phyloP scores from a whole-genome alignment of 1,140 invertebrate genomes.

The Ladona fulva region DNA sequence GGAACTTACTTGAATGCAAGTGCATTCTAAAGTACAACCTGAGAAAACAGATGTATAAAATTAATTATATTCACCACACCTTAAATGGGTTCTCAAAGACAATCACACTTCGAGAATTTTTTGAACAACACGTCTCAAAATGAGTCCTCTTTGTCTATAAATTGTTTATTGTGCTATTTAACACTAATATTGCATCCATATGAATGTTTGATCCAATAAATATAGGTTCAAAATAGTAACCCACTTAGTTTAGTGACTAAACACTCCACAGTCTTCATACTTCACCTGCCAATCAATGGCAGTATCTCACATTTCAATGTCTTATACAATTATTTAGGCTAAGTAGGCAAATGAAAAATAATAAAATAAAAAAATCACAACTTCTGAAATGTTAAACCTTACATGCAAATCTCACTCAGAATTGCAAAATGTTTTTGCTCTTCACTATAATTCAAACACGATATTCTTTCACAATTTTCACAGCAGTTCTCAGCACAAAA shows the following conservation, averaged over 20 bases:
- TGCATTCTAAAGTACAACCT: constrained; percentile 9
- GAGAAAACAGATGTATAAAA: constrained; percentile 5
- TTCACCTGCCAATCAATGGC: background rate
- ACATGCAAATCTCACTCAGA: too few species aligned
- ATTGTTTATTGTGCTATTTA: background rate
- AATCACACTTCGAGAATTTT: too few species aligned
- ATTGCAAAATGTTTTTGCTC: too few species aligned
- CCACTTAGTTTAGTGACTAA: background rate
- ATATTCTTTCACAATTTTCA: background rate
- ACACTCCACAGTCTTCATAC: background rate
- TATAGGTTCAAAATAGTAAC: background rate
- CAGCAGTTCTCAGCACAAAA: background rate
- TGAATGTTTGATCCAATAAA: background rate
- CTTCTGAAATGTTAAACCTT: background rate
- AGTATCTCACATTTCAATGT: too few species aligned
- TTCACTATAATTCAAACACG: too few species aligned
- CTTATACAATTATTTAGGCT: too few species aligned
- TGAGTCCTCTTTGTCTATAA: too few species aligned
- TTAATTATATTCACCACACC: background rate
- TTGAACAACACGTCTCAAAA: too few species aligned
- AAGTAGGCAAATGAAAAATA: background rate
- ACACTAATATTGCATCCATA: background rate
- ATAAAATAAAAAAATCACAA: background rate
- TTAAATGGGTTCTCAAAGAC: too few species aligned
- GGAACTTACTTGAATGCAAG: constrained; percentile 1